Base-by-base conservation (phyloP, 2,113 vertebrate species). In the Salvelinus sp. region DNA sequence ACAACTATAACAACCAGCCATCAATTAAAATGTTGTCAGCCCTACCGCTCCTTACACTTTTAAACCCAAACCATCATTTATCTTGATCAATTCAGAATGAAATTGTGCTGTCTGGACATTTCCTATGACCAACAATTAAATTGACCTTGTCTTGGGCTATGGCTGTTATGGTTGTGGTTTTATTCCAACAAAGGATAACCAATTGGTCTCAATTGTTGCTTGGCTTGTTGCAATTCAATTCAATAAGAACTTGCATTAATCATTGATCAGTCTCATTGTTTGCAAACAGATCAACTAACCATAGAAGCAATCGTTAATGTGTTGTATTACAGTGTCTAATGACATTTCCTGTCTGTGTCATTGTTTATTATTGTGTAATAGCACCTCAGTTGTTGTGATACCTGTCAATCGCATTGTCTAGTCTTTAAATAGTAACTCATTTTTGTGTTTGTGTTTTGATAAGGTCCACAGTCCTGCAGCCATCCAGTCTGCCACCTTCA, bases 381-480 rank as follows among this genome's bases (percentile, higher is more conserved):
- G 47, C 27, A 4, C 44, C 12, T 25, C 33, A 44, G 50, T 48
- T 14, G 62, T 74, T 62, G 23, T 44, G 60, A 33, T 74, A 76
- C 25, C 38, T 69, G n/a, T n/a, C 0, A 12, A 48, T 20, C 33
- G 47, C 62, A 63, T 72, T 87, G 69, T 88, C 33, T 69, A 71
- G 50, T 74, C 6, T 38, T 80, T 76, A 16, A 73, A 74, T 75
- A 68, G 64, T 83, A 87, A 87, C 79, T 47, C 6, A 1, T 14
- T 82, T 48, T 83, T 82, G 44, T 85, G 64, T 89, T 69, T 92
- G 81, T 92, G 77, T 87, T 87, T 79, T 90, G 82, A 88, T 88
- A 86, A 93, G 91, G 87, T 86, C 75, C 79, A 74, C 76, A 72
- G 76, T 33, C 44, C 62, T 66, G 76, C 83, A 78, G 67, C 76